phyloP scores from a whole-genome alignment of 1,140 invertebrate species.

The Ctenoplectra terminalis region DNA sequence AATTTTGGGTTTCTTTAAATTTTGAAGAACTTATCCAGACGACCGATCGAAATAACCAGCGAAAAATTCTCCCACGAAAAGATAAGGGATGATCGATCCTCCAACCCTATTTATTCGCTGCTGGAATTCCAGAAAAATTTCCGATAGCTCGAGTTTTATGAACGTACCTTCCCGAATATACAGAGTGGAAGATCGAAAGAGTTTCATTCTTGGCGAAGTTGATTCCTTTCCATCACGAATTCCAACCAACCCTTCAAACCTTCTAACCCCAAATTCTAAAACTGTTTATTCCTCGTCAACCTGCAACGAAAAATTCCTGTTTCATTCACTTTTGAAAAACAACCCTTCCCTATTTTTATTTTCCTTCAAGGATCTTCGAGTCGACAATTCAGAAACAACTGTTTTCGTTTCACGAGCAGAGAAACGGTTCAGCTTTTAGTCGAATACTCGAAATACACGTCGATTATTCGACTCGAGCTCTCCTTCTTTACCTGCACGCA shows the following conservation, averaged over 20 bases:
- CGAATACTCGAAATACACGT: slow-evolving; percentile 10
- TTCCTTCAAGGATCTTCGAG: not conserved
- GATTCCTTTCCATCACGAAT: not conserved
- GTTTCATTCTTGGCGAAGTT: not conserved
- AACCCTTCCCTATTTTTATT: not conserved
- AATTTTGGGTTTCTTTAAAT: too few species aligned
- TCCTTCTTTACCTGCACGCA: slow-evolving; percentile 45
- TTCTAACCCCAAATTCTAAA: too few species aligned
- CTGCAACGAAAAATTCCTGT: not conserved
- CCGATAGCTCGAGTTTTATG: slow-evolving; percentile 20
- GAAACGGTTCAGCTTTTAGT: not conserved
- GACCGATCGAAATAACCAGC: slow-evolving; percentile 4
- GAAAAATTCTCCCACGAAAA: not conserved
- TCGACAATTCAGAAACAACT: not conserved
- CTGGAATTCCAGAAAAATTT: slow-evolving; percentile 32
- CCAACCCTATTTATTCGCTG: not conserved
- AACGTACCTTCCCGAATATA: not conserved
- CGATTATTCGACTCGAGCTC: slow-evolving; percentile 47
- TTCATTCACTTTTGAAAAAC: not conserved
- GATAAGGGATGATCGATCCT: slow-evolving; percentile 28
- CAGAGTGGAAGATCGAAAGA: not conserved
- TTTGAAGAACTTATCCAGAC: slow-evolving; percentile 21
- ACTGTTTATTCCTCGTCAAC: not conserved
- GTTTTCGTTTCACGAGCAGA: not conserved
- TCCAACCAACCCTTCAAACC: not conserved